Evolutionary conservation across 2,113 vertebrate species (phyloP).

Genomic region (Cyanoramphus novaezelandiae): DNA sequence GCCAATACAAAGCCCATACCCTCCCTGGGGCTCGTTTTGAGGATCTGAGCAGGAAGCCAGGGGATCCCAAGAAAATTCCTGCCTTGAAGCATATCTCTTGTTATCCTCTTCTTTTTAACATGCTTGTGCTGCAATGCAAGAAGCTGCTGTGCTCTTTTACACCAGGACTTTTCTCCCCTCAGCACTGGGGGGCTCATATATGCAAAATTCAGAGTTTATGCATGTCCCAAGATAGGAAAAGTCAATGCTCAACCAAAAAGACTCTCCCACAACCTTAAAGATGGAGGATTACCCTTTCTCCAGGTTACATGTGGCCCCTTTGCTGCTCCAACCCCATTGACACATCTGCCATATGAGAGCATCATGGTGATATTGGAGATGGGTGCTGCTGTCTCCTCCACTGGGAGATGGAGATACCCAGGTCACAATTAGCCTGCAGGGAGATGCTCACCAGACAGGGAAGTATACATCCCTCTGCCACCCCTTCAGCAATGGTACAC

Average conservation of each 20-base stretch:
- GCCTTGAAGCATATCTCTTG: not conserved
- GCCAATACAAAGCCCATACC: not conserved
- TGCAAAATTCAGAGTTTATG: not conserved
- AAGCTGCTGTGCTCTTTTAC: not conserved
- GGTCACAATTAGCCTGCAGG: not conserved
- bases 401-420: not conserved
- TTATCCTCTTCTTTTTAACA: not conserved
- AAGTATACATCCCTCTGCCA: not conserved
- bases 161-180: not conserved
- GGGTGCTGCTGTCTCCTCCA: not conserved
- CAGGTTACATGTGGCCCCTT: accelerated
- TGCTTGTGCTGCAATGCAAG: not conserved
- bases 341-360: not conserved
- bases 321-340: not conserved
- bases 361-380: accelerated
- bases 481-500: not conserved
- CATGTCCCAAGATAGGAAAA: not conserved
- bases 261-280: not conserved
- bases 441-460: not conserved
- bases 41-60: not conserved
- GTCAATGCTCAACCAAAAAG: not conserved
- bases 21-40: not conserved
- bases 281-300: not conserved
- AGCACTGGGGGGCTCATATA: accelerated
- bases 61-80: not conserved